A percentile compares a stretch with the other conserved stretches of the same genome.
Conservation (phyloP, 1,140 invertebrate species). For the Oryzaephilus surinamensis region DNA sequence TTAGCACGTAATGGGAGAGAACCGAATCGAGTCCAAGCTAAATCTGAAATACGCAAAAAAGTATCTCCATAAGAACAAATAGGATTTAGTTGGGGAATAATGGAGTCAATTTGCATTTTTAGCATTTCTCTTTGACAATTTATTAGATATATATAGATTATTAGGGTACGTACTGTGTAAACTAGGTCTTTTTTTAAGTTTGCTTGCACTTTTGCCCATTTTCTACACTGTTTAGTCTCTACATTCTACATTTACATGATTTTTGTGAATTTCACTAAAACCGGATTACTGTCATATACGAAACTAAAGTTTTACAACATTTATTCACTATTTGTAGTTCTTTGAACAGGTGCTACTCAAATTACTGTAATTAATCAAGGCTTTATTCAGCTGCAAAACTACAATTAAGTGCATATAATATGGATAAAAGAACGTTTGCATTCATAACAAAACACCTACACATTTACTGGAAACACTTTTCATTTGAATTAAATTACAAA, state of each 20-base stretch:
- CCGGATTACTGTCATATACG: background rate
- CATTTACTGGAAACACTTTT: too few species aligned
- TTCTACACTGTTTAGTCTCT: background rate
- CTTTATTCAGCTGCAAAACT: too few species aligned
- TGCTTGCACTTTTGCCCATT: constrained; percentile 29
- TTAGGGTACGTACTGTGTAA: background rate
- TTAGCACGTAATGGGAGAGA: constrained; percentile 25
- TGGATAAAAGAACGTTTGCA: too few species aligned
- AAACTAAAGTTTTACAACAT: too few species aligned
- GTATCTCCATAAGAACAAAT: constrained; percentile 1
- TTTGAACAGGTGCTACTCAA: too few species aligned
- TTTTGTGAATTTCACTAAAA: too few species aligned
- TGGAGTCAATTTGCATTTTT: background rate
- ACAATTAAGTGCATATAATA: too few species aligned
- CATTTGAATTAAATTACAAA: too few species aligned
- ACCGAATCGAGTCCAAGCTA: constrained; percentile 28
- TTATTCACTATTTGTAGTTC: too few species aligned
- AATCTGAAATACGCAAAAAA: constrained; percentile 18
- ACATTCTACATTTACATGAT: background rate
- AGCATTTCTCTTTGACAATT: background rate
- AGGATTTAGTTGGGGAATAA: too few species aligned
- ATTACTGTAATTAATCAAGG: too few species aligned
- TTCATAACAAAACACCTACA: too few species aligned
- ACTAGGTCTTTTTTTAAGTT: constrained; percentile 20
- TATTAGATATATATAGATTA: constrained; percentile 1